Conservation (phyloP, 1,140 invertebrate genomes). For the Zaprionus kolodkinae region DNA sequence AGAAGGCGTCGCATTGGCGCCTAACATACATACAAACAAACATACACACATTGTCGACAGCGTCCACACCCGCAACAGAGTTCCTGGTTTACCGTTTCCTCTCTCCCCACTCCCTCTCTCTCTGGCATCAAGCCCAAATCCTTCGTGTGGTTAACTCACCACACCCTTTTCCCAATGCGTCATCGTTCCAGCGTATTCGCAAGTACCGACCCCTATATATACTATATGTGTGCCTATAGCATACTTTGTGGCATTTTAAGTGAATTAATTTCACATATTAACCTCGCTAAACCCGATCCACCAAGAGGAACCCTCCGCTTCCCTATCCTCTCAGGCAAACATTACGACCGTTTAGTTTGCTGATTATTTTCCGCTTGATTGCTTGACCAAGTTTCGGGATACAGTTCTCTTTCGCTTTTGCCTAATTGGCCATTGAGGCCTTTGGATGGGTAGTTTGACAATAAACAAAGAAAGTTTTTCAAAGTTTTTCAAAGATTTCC, state of each 20-base stretch:
- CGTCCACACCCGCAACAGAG: constrained; percentile 18
- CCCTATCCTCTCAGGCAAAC: constrained; percentile 15
- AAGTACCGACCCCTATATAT: constrained; percentile 15
- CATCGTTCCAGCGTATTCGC: constrained; percentile 40
- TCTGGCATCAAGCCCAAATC: constrained; percentile 7
- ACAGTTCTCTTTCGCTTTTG: constrained; percentile 3
- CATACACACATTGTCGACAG: too few species aligned
- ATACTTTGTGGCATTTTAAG: constrained; percentile 77
- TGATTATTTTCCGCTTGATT: constrained; percentile 46
- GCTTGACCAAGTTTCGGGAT: background rate
- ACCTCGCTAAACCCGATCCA: background rate
- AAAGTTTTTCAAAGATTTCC: background rate
- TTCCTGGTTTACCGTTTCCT: background rate
- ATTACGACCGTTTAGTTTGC: constrained; percentile 59
- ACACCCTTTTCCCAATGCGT: constrained; percentile 69
- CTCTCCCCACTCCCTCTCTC: background rate
- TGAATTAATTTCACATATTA: constrained; percentile 72
- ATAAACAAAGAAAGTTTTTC: background rate
- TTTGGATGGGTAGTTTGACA: background rate
- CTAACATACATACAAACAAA: constrained; percentile 22
- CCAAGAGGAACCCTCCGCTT: background rate
- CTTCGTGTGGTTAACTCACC: constrained; percentile 47
- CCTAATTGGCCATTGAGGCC: constrained; percentile 36
- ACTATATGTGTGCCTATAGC: constrained; percentile 45
- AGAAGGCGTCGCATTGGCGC: constrained; percentile 46